phyloP scores from a whole-genome alignment of 2,888 invertebrate species.

The Strigamia maritima region DNA sequence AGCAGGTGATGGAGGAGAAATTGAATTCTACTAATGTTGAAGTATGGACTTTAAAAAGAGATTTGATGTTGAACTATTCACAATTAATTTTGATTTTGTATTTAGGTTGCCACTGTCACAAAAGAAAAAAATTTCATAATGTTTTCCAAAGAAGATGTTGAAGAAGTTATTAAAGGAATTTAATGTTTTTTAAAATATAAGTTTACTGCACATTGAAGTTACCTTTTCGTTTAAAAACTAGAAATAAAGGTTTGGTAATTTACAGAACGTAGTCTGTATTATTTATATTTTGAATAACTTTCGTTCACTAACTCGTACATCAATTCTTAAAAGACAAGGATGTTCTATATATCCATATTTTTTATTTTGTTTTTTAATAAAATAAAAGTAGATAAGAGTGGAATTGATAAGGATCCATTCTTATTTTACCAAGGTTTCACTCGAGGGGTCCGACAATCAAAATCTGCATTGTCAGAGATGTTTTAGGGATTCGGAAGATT shows the following conservation, averaged over 20 bases:
- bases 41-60: constrained; percentile 52
- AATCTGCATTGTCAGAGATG: no score
- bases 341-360: no score
- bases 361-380: no score
- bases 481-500: no score
- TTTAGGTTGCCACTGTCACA: constrained; percentile 79
- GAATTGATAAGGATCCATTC: no score
- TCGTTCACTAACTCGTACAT: no score
- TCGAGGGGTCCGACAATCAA: no score
- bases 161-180: constrained; percentile 69
- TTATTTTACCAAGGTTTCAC: no score
- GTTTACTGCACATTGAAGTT: not conserved
- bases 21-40: constrained; percentile 95
- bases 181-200: constrained; percentile 1
- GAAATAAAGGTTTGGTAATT: not conserved
- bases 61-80: not conserved
- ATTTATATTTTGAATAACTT: no score
- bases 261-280: not conserved
- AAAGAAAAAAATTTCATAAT: constrained; percentile 79
- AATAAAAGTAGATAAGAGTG: no score
- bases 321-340: no score
- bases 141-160: constrained; percentile 84
- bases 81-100: constrained; percentile 38
- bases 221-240: not conserved
- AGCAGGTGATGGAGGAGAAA: constrained; percentile 99